Evolutionary conservation across 2,888 invertebrate species (phyloP), one percentile per base, ranked within the genome.

Genomic region (Archaeoteleia sp.): DNA sequence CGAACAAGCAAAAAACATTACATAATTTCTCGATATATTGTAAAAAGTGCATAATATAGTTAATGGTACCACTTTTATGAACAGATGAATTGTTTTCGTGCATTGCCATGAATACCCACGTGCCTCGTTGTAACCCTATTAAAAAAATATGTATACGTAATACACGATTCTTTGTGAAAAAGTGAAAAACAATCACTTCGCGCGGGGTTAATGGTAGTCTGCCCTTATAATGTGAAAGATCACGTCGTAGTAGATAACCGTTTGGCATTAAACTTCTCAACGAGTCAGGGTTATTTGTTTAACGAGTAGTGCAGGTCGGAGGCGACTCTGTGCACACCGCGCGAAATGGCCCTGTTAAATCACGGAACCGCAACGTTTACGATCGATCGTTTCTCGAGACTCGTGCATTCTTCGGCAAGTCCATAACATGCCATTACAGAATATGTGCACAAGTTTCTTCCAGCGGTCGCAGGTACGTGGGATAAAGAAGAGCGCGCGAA

Each of bases 321-420:
- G 30, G 9, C 10, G n/a, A 30, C 10, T 10, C 20, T 2, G 46
- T 15, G 25, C 15, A 35, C 20, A 37, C 20, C 37, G 29, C 29
- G 37, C 29, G 29, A 39, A 49, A 49, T 39, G 23, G 49, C 1
- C 30, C 30, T 20, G 34, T 46, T 46, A 46, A 46, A 46, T 46
- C 34, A 46, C 32, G 30, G 34, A 15, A 17, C 32, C 30, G 46
- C 20, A 20, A 32, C 46, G 46, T 46, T 46, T 46, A 46, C 34
- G 12, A 14, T 34, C 46, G 23, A 46, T 46, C 20, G 20, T 20
- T 20, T 20, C 20, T 4, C 20, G 3, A 5, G 20, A 20, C 3
- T 20, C 20, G 20, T 20, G 20, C 20, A 20, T 20, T 20, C 20
- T 20, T 20, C 20, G 5, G 20, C 20, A 5, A 20, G 20, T 20